These are phyloP conservation scores for Tetranychus truncatus DNA, from an alignment of 2,888 invertebrate genomes.

Conservation along the genomic window DNA sequence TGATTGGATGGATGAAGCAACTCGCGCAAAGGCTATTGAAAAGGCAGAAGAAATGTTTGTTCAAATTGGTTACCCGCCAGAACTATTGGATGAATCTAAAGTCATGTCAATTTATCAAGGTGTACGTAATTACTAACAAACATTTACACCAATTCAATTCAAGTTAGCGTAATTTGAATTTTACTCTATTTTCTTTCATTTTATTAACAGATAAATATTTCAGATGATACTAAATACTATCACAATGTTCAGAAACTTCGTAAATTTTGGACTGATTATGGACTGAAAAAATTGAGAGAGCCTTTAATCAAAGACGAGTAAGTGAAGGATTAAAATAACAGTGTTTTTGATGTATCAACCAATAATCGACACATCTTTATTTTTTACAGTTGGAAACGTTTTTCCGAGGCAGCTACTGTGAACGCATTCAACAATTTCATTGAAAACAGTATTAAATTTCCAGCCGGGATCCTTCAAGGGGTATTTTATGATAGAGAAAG, in stretches of 20 bases:
- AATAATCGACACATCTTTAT: background rate
- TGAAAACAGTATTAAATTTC: slow-evolving; percentile 52
- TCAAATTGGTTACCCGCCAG: slow-evolving; percentile 49
- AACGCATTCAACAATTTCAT: slow-evolving; percentile 69
- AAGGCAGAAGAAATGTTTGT: slow-evolving; percentile 26
- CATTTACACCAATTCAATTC: background rate
- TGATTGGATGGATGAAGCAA: slow-evolving; percentile 12
- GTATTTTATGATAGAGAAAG: slow-evolving; percentile 31
- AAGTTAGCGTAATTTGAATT: background rate
- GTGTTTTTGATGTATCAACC: background rate
- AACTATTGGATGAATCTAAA: slow-evolving; percentile 15
- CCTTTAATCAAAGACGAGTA: slow-evolving; percentile 34
- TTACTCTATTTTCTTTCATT: background rate
- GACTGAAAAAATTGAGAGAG: slow-evolving; percentile 54
- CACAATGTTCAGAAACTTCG: slow-evolving; percentile 57
- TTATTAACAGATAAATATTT: background rate
- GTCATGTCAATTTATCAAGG: slow-evolving; percentile 9
- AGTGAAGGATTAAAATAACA: slow-evolving; percentile 11
- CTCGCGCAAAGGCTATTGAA: slow-evolving; percentile 14
- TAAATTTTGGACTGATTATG: slow-evolving; percentile 56
- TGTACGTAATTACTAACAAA: background rate
- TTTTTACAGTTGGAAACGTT: slow-evolving; percentile 46
- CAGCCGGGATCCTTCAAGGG: slow-evolving; percentile 28
- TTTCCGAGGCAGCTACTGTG: slow-evolving; percentile 58
- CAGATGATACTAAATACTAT: background rate